Conservation (phyloP, 2,797 vertebrate species). For the Trematomus bernacchii region DNA sequence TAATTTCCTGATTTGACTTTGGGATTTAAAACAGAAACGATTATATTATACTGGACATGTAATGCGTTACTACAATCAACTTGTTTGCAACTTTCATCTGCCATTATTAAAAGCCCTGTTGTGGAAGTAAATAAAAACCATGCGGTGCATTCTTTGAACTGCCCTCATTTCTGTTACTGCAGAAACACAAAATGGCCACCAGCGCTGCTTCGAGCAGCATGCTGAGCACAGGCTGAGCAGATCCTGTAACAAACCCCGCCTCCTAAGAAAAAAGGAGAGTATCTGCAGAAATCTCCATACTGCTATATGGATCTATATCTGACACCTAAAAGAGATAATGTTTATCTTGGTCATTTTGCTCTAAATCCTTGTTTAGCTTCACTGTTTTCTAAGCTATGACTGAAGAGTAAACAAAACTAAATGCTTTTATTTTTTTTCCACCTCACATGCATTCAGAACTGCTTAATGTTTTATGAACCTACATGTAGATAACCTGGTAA, state of each 20-base stretch:
- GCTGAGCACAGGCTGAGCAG: slow-evolving; percentile 66
- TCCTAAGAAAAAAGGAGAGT: slow-evolving; percentile 39
- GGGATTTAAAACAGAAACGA: background rate
- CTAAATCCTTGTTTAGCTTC: slow-evolving; percentile 33
- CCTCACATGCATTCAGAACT: background rate
- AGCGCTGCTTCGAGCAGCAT: slow-evolving; percentile 72
- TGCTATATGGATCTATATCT: background rate
- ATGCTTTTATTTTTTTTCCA: background rate
- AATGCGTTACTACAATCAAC: slow-evolving; percentile 2
- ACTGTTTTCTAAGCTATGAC: slow-evolving; percentile 12
- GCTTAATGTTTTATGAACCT: slow-evolving; percentile 18
- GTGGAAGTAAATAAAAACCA: slow-evolving; percentile 36
- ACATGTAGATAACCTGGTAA: slow-evolving; percentile 2
- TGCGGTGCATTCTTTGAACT: slow-evolving; percentile 49
- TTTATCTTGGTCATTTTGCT: slow-evolving; percentile 4
- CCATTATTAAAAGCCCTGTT: slow-evolving; percentile 15
- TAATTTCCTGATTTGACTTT: slow-evolving; percentile 1
- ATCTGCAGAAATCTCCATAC: slow-evolving; percentile 53
- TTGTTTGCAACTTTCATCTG: slow-evolving; percentile 21
- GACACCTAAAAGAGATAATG: slow-evolving; percentile 15
- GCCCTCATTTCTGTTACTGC: slow-evolving; percentile 62
- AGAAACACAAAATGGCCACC: slow-evolving; percentile 83
- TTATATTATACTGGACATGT: background rate
- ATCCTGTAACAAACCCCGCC: slow-evolving; percentile 71
- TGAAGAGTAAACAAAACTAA: slow-evolving; percentile 6